These are phyloP conservation scores for Prinia subflava DNA, from an alignment of 2,113 vertebrate species.

Conservation along the genomic window DNA sequence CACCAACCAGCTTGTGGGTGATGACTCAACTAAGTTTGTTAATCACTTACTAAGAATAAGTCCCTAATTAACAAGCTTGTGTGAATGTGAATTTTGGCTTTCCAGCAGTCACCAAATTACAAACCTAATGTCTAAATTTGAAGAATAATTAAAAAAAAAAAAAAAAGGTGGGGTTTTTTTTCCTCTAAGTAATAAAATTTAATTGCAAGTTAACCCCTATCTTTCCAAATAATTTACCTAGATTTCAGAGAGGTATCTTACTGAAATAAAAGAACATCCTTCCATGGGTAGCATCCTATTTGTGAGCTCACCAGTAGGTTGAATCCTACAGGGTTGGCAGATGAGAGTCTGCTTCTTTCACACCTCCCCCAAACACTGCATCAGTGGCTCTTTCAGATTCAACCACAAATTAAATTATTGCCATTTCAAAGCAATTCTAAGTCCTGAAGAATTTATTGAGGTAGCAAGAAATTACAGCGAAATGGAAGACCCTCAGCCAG, in stretches of 20 bases:
- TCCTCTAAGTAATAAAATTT: not conserved
- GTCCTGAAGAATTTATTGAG: not conserved
- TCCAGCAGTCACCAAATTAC: not conserved
- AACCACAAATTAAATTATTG: not conserved
- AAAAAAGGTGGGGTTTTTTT: too few relatives aligned
- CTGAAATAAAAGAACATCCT: not conserved
- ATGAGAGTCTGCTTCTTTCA: not conserved
- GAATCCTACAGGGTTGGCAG: not conserved
- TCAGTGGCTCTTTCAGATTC: not conserved
- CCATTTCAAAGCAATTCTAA: not conserved
- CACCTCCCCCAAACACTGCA: not conserved
- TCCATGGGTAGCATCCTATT: not conserved
- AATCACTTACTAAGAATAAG: conserved; percentile 20
- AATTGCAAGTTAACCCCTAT: not conserved
- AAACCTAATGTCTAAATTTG: not conserved
- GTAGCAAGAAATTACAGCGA: not conserved
- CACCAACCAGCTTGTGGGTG: conserved; percentile 10
- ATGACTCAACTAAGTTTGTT: conserved; percentile 31
- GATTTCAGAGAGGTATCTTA: not conserved
- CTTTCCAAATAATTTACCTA: not conserved
- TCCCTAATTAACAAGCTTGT: conserved; percentile 10
- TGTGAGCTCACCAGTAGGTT: not conserved
- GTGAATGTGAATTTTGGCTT: not conserved
- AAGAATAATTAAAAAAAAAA: not conserved
- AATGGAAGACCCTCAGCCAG: not conserved